Base-by-base conservation (phyloP, 2,113 vertebrate species). In the Cygnus atratus region DNA sequence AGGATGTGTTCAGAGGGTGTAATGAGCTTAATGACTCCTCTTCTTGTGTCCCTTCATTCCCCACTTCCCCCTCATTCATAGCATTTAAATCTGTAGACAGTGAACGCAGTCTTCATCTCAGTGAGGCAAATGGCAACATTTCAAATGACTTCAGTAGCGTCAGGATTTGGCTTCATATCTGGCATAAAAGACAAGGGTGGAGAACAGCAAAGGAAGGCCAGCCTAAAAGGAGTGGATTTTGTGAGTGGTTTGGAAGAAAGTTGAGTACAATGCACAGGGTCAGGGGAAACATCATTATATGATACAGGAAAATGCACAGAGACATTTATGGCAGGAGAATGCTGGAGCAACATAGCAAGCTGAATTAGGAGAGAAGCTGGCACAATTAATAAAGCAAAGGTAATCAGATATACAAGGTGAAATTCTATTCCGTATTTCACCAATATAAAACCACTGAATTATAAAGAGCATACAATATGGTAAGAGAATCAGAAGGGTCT, bases 81-180 rank as follows among this genome's bases (percentile, higher is more conserved):
- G 83, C 81, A 90, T 92, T 96, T 81, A 92, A 96, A 87, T 84
- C 70, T 50, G 62, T 24, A 95, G 81, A 91, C 91, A 94, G 84
- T 79, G 87, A 95, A 89, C 54, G 65, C 81, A 84, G 80, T 92
- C 90, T 70, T 91, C 72, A 33, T 73, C 73, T 82, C 83, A 70
- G 62, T 37, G 41, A 90, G 89, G 71, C 68, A 72, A 91, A 77
- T 86, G 85, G 76, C 81, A 96, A 72, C 73, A 65, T 72, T 94
- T 85, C 73, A 85, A 91, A 83, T 93, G 0, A 87, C 81, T 92
- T 96, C 39, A 85, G 75, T 62, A 74, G 52, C 9, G 11, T 85
- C 84, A 84, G 70, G 44, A 88, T 88, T 84, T 96, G 81, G 84
- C 87, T 95, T 79, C 43, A 13, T 58, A 50, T 85, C 74, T 84